phyloP scores from a whole-genome alignment of 2,888 invertebrate species.

The Lomographa bimaculata region DNA sequence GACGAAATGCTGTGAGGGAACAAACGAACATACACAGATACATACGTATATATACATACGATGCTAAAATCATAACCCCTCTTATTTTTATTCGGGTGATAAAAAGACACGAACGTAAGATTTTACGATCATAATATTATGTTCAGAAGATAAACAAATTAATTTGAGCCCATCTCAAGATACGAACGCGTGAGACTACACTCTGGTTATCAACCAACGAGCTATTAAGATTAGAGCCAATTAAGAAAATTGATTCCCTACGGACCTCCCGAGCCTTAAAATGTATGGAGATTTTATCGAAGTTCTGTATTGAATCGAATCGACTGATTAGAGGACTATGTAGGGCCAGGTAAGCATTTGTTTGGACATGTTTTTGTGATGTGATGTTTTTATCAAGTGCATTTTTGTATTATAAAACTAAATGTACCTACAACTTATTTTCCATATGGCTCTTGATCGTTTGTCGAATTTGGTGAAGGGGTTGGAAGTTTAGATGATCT shows the following conservation, averaged over 20 bases:
- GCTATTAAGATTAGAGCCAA: constrained; percentile 75
- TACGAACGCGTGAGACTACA: constrained; percentile 52
- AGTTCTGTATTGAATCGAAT: constrained; percentile 33
- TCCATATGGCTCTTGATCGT: too few species aligned
- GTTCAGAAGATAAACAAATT: constrained; percentile 53
- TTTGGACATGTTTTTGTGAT: constrained; percentile 11
- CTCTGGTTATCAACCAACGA: constrained; percentile 54
- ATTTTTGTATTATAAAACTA: too few species aligned
- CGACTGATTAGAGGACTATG: constrained; percentile 20
- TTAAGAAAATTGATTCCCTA: constrained; percentile 77
- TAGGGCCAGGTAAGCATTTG: constrained; percentile 2
- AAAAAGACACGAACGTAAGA: constrained; percentile 20
- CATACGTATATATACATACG: too few species aligned
- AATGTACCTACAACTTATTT: too few species aligned
- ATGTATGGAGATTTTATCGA: constrained; percentile 34
- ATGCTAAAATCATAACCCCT: too few species aligned
- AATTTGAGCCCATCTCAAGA: constrained; percentile 45
- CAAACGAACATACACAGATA: too few species aligned
- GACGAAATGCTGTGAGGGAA: too few species aligned
- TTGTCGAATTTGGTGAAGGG: too few species aligned
- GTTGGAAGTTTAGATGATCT: too few species aligned
- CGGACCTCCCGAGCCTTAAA: constrained; percentile 60
- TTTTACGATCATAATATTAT: constrained; percentile 25
- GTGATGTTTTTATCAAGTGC: neutral
- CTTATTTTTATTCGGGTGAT: too few species aligned